phyloP scores from a whole-genome alignment of 2,113 vertebrate genomes.

The Entomyzon cyanotis region DNA sequence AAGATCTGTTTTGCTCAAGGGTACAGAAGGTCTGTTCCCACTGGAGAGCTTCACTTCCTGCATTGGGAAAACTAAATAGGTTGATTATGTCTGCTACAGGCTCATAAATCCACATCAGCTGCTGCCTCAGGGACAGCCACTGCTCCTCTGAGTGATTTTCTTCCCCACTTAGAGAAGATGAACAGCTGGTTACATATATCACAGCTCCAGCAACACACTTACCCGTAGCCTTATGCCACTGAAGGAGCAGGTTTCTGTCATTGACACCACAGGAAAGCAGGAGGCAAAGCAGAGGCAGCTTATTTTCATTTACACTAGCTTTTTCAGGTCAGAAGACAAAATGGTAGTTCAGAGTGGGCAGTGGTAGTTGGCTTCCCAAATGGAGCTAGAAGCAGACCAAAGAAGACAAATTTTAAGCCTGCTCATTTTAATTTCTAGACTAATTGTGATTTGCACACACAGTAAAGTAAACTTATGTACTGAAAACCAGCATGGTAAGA shows the following conservation, averaged over 20 bases:
- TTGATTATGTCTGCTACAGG: not conserved
- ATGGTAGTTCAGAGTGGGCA: not conserved
- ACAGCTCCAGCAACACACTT: not conserved
- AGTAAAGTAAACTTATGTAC: not conserved
- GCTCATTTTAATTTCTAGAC: not conserved
- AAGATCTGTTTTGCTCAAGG: not conserved
- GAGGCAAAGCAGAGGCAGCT: not conserved
- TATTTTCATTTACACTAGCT: not conserved
- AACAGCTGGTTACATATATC: not conserved
- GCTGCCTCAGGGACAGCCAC: conserved; percentile 18
- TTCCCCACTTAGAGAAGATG: conserved; percentile 15
- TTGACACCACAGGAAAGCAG: not conserved
- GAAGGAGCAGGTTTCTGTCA: not conserved
- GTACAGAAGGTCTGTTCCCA: not conserved
- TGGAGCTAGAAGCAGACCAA: not conserved
- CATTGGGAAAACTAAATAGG: conserved; percentile 27
- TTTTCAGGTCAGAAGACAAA: not conserved
- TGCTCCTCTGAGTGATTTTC: conserved; percentile 25
- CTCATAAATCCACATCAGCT: conserved; percentile 36
- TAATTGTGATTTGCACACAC: not conserved
- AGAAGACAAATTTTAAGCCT: not conserved
- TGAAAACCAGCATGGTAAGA: not conserved
- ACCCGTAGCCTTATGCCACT: not conserved
- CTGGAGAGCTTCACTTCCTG: not conserved
- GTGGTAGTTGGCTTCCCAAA: not conserved